Percentiles rank a stretch among this genome's conserved stretches.
phyloP scores from a whole-genome alignment of 2,888 invertebrate genomes.

The Phragmatobia fuliginosa region DNA sequence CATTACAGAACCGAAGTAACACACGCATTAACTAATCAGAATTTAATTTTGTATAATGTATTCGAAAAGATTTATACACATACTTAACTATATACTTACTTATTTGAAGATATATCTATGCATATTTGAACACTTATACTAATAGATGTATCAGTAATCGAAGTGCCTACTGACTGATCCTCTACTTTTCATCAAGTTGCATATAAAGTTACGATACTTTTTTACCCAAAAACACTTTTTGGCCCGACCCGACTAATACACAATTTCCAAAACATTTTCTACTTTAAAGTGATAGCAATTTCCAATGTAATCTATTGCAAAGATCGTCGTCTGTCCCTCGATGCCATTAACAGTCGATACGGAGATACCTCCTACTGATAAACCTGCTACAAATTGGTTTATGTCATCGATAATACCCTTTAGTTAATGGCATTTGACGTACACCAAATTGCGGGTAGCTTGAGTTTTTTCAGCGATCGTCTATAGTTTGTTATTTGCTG shows the following conservation, averaged over 20 bases:
- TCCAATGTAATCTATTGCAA: constrained; percentile 50
- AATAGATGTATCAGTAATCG: no score
- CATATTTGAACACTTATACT: no score
- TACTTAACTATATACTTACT: no score
- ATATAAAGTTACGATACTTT: no score
- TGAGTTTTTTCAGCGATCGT: constrained; percentile 18
- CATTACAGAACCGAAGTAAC: no score
- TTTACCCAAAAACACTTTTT: no score
- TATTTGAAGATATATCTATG: no score
- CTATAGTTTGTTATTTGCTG: background rate
- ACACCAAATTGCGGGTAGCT: constrained; percentile 35
- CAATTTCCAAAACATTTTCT: constrained; percentile 35
- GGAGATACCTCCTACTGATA: constrained; percentile 56
- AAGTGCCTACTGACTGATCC: no score
- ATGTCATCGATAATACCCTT: constrained; percentile 58
- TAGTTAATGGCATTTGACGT: constrained; percentile 43
- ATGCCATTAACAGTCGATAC: constrained; percentile 57
- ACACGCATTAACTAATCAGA: no score
- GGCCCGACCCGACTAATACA: constrained; percentile 17
- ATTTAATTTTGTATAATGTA: no score
- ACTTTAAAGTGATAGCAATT: constrained; percentile 48
- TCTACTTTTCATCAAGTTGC: no score
- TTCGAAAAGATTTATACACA: no score
- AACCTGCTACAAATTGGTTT: constrained; percentile 61
- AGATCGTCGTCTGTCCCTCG: constrained; percentile 45